Evolutionary conservation across 2,797 vertebrate species (phyloP).

Genomic region (Lophura swinhoii): DNA sequence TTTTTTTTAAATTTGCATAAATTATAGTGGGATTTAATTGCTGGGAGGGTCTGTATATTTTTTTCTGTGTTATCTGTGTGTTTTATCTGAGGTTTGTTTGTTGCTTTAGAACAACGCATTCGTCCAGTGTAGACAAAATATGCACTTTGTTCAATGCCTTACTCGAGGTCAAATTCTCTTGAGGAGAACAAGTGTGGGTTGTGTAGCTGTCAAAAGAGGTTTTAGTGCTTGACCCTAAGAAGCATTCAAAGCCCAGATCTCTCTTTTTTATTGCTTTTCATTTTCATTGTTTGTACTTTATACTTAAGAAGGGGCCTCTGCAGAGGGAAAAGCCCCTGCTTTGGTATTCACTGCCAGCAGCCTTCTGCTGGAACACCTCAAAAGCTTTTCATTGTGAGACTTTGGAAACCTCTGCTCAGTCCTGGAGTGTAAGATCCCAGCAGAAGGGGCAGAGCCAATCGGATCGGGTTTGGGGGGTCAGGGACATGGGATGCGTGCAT

Average conservation of each 20-base stretch:
- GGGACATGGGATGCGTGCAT: accelerated
- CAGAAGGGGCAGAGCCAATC: neutral
- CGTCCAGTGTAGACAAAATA: constrained; percentile 43
- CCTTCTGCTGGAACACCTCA: constrained; percentile 30
- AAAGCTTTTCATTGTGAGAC: constrained; percentile 31
- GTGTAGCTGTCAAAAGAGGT: constrained; percentile 83
- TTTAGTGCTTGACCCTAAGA: constrained; percentile 84
- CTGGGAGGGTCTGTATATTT: neutral
- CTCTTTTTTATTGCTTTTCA: constrained; percentile 79
- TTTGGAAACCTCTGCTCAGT: constrained; percentile 21
- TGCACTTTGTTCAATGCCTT: constrained; percentile 22
- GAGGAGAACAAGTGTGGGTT: constrained; percentile 85
- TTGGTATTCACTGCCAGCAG: constrained; percentile 29
- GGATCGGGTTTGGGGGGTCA: neutral
- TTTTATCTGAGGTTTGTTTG: constrained; percentile 49
- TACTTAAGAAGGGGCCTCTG: constrained; percentile 66
- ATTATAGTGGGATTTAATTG: neutral
- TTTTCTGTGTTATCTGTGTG: neutral
- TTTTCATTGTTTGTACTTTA: constrained; percentile 83
- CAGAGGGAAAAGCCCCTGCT: constrained; percentile 17
- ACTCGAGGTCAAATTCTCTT: constrained; percentile 81
- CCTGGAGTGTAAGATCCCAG: neutral
- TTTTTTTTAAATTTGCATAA: neutral
- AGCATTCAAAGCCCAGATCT: constrained; percentile 83
- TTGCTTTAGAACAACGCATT: constrained; percentile 8